These are phyloP conservation scores for Melanotaenia duboulayi DNA, from an alignment of 2,113 vertebrate genomes.

Conservation along the genomic window DNA sequence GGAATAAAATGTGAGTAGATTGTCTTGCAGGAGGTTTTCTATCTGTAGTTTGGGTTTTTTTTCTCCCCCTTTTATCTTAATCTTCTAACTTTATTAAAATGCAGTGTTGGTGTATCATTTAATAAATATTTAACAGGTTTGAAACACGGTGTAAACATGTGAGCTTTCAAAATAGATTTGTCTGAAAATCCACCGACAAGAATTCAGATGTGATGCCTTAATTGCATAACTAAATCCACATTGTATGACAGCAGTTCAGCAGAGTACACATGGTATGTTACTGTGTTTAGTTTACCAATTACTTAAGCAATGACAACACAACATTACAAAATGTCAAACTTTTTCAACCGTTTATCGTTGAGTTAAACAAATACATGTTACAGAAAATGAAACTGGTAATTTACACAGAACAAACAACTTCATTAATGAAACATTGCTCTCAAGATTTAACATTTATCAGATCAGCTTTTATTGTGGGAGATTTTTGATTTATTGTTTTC, in stretches of 20 bases:
- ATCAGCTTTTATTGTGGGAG: no score
- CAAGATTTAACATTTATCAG: no score
- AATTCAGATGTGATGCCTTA: background rate
- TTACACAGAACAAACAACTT: no score
- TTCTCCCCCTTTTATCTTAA: no score
- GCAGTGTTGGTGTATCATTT: no score
- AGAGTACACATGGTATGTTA: background rate
- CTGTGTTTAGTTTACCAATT: conserved; percentile 1
- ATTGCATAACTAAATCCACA: background rate
- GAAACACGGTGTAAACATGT: background rate
- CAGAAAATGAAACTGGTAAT: no score
- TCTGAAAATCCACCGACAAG: background rate
- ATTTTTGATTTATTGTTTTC: no score
- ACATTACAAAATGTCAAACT: background rate
- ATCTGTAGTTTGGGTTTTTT: no score
- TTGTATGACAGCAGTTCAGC: conserved; percentile 1
- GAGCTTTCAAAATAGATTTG: background rate
- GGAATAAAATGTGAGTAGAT: no score
- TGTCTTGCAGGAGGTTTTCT: no score
- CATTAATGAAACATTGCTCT: no score
- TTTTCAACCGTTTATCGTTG: background rate
- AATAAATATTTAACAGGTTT: background rate
- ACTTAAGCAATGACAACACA: conserved; percentile 16
- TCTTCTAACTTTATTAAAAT: no score
- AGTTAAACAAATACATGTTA: background rate